These are phyloP conservation scores for Onychomys leucogaster DNA, from an alignment of 2,797 vertebrate genomes.

Conservation along the genomic window DNA sequence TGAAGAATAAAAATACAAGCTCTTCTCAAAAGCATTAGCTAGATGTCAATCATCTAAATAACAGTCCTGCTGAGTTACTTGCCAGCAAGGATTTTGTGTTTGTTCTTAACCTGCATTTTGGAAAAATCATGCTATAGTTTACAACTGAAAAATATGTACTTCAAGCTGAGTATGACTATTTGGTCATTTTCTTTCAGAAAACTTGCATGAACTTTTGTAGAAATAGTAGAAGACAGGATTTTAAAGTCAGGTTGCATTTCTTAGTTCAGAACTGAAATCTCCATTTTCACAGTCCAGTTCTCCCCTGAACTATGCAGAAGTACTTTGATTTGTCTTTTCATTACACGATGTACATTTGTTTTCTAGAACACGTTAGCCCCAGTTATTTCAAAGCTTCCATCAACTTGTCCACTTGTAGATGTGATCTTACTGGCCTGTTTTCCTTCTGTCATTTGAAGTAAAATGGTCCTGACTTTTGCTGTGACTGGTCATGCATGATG, in stretches of 20 bases:
- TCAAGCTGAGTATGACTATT: not conserved
- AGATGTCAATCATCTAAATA: not conserved
- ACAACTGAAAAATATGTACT: not conserved
- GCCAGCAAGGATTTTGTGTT: not conserved
- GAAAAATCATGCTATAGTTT: slow-evolving; percentile 10
- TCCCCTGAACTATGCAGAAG: not conserved
- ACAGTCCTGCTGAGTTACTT: not conserved
- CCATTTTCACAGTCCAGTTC: not conserved
- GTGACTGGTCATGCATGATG: not conserved
- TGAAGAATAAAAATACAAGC: slow-evolving; percentile 21
- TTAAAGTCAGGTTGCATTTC: not conserved
- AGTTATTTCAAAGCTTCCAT: not conserved
- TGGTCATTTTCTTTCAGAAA: not conserved
- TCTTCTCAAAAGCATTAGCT: not conserved
- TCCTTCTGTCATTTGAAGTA: not conserved
- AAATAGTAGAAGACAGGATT: not conserved
- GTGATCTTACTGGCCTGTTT: not conserved
- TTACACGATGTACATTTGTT: not conserved
- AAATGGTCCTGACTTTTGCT: not conserved
- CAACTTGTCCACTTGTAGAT: not conserved
- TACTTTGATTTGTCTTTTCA: not conserved
- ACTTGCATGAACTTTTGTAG: not conserved
- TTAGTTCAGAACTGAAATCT: slow-evolving; percentile 17
- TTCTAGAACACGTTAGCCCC: not conserved
- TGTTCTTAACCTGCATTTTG: not conserved